These are phyloP conservation scores for Athrips mouffetella DNA, from an alignment of 2,888 invertebrate genomes.

Conservation along the genomic window DNA sequence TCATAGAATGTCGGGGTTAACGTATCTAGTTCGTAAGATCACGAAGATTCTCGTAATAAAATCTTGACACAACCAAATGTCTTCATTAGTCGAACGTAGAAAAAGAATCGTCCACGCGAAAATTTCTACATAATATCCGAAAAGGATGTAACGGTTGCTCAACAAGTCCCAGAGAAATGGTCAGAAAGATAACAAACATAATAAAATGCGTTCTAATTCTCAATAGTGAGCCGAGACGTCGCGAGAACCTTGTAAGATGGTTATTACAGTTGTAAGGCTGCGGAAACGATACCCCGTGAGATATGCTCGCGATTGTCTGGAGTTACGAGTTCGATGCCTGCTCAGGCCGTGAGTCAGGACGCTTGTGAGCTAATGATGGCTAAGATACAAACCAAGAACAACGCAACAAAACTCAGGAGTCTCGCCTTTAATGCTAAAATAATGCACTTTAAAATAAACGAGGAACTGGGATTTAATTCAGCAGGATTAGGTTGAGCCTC, in stretches of 20 bases:
- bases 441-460: background rate
- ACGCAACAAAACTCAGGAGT: too few relatives aligned
- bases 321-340: conserved; percentile 6
- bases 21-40: too few relatives aligned
- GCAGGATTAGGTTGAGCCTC: too few relatives aligned
- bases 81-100: too few relatives aligned
- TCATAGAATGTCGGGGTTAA: too few relatives aligned
- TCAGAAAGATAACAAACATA: background rate
- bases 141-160: too few relatives aligned
- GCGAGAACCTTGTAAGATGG: conserved; percentile 8
- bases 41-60: too few relatives aligned
- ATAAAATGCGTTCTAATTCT: background rate
- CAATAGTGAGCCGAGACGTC: background rate
- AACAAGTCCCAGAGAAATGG: too few relatives aligned
- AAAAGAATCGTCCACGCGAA: too few relatives aligned
- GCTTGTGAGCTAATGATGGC: conserved; percentile 1
- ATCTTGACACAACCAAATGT: too few relatives aligned
- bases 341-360: conserved; percentile 6
- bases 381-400: background rate
- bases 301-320: conserved; percentile 9
- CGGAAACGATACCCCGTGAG: conserved; percentile 10
- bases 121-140: too few relatives aligned
- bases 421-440: too few relatives aligned
- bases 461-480: background rate
- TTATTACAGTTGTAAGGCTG: conserved; percentile 9